Base-by-base conservation (phyloP, 1,140 invertebrate genomes). In the Arion vulgaris region DNA sequence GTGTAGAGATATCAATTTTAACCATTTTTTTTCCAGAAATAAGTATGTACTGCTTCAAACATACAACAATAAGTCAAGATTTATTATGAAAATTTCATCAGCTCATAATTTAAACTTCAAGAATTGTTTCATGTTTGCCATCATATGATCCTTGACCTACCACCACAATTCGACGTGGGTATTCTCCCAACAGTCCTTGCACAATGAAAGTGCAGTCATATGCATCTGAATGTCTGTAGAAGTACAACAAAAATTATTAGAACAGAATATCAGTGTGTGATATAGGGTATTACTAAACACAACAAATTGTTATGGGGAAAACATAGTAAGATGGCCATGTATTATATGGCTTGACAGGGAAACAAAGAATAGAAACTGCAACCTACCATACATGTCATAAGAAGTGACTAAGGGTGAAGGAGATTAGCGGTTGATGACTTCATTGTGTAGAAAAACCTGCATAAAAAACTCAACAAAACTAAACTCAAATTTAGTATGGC, bases 101-200 rank as follows among this genome's bases (percentile, higher is more conserved):
- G 41, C 26, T 73, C 1, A 38, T 4, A 9, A 39, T 7, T 73
- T 86, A 91, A 39, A 88, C 80, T 85, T 91, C 89, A n/a, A 92
- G 83, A 11, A 91, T 73, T 28, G 89, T 89, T 80, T 91, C 88
- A 79, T 91, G 87, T 84, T 89, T 90, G 34, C 87, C 91, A 83
- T 92, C 91, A 77, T 92, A 92, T 51, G 91, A 92, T 4, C 91
- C 91, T 75, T 86, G 81, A 76, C 88, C 91, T 79, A 73, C 82
- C 69, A 91, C 83, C 51, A 80, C 83, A 51, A 92, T 81, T 66
- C 86, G 84, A n/a, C 84, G 71, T 32, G 86, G 83, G 36, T 69
- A 39, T 82, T 91, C 91, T 83, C 91, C 90, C 45, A 92, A 85
- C 26, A 87, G 75, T 41, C 91, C 91, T 76, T 85, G 81, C 78